Percentiles rank a stretch among this genome's conserved stretches.
These are phyloP conservation scores for Lepus europaeus DNA, from an alignment of 2,113 vertebrate species.

Conservation along the genomic window DNA sequence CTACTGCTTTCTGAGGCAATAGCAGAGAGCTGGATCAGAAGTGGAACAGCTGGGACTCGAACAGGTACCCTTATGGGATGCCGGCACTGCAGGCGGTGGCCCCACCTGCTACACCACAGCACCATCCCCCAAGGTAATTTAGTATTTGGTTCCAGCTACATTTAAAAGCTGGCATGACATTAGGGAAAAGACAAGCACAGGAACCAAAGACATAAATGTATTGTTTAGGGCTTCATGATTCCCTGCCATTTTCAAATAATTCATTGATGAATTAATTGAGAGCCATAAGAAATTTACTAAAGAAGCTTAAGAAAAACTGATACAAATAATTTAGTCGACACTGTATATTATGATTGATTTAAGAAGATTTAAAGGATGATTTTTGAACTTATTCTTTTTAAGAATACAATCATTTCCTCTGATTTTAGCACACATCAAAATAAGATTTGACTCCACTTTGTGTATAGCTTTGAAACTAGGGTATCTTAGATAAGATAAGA, in stretches of 20 bases:
- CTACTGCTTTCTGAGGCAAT: too few relatives aligned
- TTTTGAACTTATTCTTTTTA: neutral
- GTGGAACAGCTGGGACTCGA: too few relatives aligned
- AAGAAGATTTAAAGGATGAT: neutral
- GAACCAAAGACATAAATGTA: neutral
- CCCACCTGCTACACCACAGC: too few relatives aligned
- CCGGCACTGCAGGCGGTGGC: too few relatives aligned
- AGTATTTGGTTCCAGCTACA: neutral
- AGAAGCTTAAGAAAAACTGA: slow-evolving; percentile 27
- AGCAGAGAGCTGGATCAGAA: too few relatives aligned
- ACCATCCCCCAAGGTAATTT: too few relatives aligned
- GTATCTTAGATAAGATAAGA: slow-evolving; percentile 11
- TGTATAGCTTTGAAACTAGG: neutral
- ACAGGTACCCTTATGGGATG: too few relatives aligned
- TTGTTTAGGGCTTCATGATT: neutral
- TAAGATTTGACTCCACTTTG: neutral
- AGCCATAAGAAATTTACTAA: slow-evolving; percentile 8
- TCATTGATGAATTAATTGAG: slow-evolving; percentile 19
- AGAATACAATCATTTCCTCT: neutral
- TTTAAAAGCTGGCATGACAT: slow-evolving; percentile 15
- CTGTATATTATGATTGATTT: neutral
- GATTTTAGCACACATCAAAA: neutral
- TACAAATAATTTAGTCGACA: neutral
- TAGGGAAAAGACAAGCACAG: neutral
- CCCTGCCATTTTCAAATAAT: neutral